Base-by-base conservation (phyloP, 2,888 invertebrate genomes). In the Oxyscelio sp. region DNA sequence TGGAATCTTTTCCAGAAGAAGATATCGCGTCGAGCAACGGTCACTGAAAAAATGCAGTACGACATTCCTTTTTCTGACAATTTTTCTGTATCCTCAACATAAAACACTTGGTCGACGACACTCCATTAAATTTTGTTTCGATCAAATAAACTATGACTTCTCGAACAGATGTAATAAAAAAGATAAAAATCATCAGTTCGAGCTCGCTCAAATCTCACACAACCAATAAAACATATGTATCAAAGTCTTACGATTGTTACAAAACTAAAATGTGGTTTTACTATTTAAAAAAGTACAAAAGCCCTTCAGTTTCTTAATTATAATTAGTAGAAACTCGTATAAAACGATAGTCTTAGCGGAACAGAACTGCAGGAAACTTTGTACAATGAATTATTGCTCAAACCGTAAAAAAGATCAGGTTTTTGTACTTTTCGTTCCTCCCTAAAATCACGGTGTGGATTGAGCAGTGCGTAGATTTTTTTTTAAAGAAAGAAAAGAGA, bases 351-450 rank as follows among this genome's bases (percentile, higher is more conserved):
- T 27, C 4, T 27, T 27, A 27, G 6, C 27, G 6, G 4, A 6
- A 27, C 4, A 27, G 6, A 27, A 27, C 6, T 27, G 27, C 6
- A 6, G 27, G 4, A 27, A 27, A 4, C 6, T 27, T 27, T 27
- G 27, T 40, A 15, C 40, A 40, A 40, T 3, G 40, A 34, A 34
- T 34, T n/a, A 40, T 40, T 40, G 40, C n/a, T 40, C 15, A 40
- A 40, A 40, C n/a, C 5, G 40, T 40, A 40, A n/a, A 50, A 73
- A 22, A 59, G 22, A 38, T 48, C 19, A 45, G 77, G 84, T 75
- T 85, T 85, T 85, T 84, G 86, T 85, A 82, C 79, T 81, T 85
- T 68, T 73, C 52, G 48, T 70, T 63, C 56, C 58, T 45, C 40
- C 27, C 22, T 58, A 73, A 15, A 54, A 40, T 50, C 21, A 56